Base-by-base conservation (phyloP, 2,888 invertebrate genomes). In the Drosophila incognita region DNA sequence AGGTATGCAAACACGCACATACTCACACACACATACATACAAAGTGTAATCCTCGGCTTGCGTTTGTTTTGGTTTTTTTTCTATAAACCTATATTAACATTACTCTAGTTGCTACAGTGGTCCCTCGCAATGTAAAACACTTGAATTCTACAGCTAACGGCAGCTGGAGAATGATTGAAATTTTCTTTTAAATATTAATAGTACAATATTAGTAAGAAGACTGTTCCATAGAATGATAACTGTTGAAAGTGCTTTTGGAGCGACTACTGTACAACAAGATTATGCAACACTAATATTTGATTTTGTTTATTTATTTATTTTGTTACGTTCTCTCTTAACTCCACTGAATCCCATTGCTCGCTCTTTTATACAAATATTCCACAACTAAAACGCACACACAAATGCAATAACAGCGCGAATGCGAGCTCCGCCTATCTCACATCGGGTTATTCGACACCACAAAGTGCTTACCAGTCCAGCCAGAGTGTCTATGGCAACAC, bases 391-490 rank as follows among this genome's bases (percentile, higher is more conserved):
- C 54, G 51, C 52, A 59, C 46, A 21, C 52, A 56, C 48, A 24
- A 56, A 29, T 63, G 66, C 74, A 83, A 76, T 81, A 82, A 91
- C 91, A 93, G 93, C 84, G 93, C 92, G 83, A 93, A 92, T 89
- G 90, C 93, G 86, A 93, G 92, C 91, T 87, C 93, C 85, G 93
- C 93, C 85, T 93, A 93, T 89, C 92, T 93, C 73, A 91, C 93
- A 75, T 92, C 93, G 81, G 92, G 92, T 79, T 93, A 93, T 83
- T 93, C 92, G 87, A 91, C 93, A 78, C 93, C 93, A 79, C 93
- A 93, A 90, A 93, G 91, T 91, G 92, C 93, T 79, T 93, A 93
- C 89, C 93, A 93, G 91, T 92, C 92, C 83, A 93, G 90, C 90
- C 93, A 93, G 87, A 93, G 92, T 87, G 93, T 93, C 70, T 93